A percentile compares a stretch with the other conserved stretches of the same genome.
Conservation (phyloP, 2,888 invertebrate species). For the Drosophila niveifrons region DNA sequence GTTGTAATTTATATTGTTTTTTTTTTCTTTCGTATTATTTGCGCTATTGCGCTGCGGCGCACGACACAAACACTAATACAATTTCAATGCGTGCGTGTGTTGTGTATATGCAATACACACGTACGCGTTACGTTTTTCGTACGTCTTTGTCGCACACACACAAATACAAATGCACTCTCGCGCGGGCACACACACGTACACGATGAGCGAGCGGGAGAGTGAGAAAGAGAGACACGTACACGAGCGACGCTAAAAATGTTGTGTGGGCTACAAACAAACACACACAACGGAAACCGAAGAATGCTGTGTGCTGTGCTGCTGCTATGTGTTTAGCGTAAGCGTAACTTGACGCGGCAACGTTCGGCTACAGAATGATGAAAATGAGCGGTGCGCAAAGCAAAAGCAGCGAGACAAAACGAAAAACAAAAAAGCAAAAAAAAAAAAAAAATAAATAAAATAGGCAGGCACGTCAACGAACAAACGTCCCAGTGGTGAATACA, state of each 20-base stretch:
- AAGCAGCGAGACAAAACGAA: conserved; percentile 21
- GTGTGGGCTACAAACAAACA: conserved; percentile 28
- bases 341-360: conserved; percentile 69
- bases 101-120: too few species aligned
- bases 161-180: conserved; percentile 12
- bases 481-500: conserved; percentile 50
- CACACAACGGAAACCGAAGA: conserved; percentile 37
- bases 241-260: conserved; percentile 53
- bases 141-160: conserved; percentile 54
- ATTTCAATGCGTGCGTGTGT: conserved; percentile 29
- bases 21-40: conserved; percentile 33
- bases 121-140: conserved; percentile 62
- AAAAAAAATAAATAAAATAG: conserved; percentile 25
- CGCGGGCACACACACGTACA: conserved; percentile 18
- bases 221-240: conserved; percentile 48
- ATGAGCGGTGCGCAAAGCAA: conserved; percentile 60
- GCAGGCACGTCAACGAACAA: conserved; percentile 53
- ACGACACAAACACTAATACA: conserved; percentile 42
- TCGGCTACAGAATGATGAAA: conserved; percentile 70
- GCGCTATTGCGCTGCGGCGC: conserved; percentile 73
- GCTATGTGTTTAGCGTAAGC: conserved; percentile 46
- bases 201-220: conserved; percentile 7
- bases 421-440: conserved; percentile 36
- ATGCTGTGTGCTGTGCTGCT: conserved; percentile 16
- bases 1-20: conserved; percentile 36